These are phyloP conservation scores for Burhinus bistriatus DNA, from an alignment of 2,113 vertebrate species.

Conservation along the genomic window DNA sequence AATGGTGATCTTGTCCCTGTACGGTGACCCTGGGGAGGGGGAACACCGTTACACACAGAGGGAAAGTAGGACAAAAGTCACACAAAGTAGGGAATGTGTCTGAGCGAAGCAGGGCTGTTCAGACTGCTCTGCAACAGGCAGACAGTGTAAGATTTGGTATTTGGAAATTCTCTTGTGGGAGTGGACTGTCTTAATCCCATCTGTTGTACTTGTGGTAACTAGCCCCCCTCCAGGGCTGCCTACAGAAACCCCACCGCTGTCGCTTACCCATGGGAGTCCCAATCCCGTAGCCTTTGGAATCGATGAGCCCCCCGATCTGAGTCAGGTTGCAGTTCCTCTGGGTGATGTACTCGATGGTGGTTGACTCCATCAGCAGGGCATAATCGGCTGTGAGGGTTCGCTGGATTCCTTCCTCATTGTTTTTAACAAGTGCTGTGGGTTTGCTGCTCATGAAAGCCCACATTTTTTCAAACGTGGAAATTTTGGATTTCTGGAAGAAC, in stretches of 20 bases:
- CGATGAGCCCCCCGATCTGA: slow-evolving; percentile 93
- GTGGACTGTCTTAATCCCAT: too few relatives aligned
- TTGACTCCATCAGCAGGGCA: slow-evolving; percentile 96
- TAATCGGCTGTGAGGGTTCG: slow-evolving; percentile 92
- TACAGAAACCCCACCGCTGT: fast-evolving
- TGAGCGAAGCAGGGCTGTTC: background rate
- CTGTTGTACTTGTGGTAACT: background rate
- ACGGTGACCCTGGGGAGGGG: slow-evolving; percentile 85
- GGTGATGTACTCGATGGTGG: slow-evolving; percentile 94
- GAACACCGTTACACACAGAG: background rate
- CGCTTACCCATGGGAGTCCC: slow-evolving; percentile 94
- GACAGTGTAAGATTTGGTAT: fast-evolving
- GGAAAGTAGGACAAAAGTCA: background rate
- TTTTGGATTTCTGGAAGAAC: slow-evolving; percentile 89
- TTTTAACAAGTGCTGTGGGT: slow-evolving; percentile 91
- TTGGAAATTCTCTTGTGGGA: background rate
- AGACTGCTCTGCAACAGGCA: background rate
- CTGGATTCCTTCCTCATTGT: slow-evolving; percentile 96
- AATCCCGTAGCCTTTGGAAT: slow-evolving; percentile 97
- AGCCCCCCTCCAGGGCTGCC: fast-evolving
- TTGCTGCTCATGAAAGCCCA: slow-evolving; percentile 99
- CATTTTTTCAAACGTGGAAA: slow-evolving; percentile 99
- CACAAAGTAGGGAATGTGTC: background rate
- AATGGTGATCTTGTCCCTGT: slow-evolving; percentile 97
- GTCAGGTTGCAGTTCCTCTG: slow-evolving; percentile 97